Evolutionary conservation across 1,140 invertebrate species (phyloP), one percentile per base, ranked within the genome.

Genomic region (Pseudomyrmex pallidus): DNA sequence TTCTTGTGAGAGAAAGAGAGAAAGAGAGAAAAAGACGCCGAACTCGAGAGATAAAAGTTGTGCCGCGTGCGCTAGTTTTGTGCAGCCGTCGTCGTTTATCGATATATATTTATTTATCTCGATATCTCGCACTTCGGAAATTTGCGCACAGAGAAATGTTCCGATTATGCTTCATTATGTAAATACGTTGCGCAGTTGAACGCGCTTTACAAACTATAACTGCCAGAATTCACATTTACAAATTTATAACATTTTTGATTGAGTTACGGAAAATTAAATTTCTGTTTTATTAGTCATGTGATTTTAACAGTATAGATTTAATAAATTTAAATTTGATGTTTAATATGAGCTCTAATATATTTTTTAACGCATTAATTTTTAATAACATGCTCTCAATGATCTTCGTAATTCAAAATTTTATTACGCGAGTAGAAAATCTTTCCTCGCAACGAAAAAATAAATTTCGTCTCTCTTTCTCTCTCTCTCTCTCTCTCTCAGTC

Each of bases 341-440:
- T 67, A 15, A 15, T 12, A 12, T 20, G 7, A 56, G 35, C 10
- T 22, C 9, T 15, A 52, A 12, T 50, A 63, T 46, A 5, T 2
- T 44, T 20, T 8, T 56, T 77, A 77, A 25, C n/a, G 44, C 46
- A 50, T 59, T 48, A 20, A 7, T 35, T 35, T 35, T 35, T 35
- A 35, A 35, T 35, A 35, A 35, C 7, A 10, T 20, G 13, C 57
- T 25, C 4, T 35, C 35, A 35, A 20, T 35, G 35, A 78, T 78
- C 13, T 44, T 7, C 44, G 17, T 48, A 35, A 57, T 78, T 48
- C 56, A 57, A 57, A 72, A 10, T 70, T 59, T 48, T 48, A 80
- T 25, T 48, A 78, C 64, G 48, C 12, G 74, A 7, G 2, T 70
- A 48, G 54, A 59, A 5, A 5, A 35, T 35, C 4, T 35, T 35